These are phyloP conservation scores for Lytechinus variegatus DNA, from an alignment of 35 echinoderm and acorn worm species.

Conservation along the genomic window DNA sequence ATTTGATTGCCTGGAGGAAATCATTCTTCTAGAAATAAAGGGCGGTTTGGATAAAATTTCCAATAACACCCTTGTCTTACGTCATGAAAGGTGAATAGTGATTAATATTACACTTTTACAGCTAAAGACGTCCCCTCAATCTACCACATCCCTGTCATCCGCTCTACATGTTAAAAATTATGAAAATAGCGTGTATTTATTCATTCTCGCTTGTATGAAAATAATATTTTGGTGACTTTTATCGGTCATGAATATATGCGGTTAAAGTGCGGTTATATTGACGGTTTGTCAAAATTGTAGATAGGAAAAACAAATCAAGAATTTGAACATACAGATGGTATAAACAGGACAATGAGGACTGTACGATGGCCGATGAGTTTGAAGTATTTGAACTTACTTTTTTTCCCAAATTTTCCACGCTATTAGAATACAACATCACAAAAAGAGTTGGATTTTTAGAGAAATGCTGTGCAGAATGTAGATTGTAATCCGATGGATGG, in stretches of 20 bases:
- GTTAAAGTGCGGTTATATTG: not conserved
- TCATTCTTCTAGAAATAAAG: not conserved
- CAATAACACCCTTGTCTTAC: not conserved
- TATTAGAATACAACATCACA: not conserved
- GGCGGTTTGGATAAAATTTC: not conserved
- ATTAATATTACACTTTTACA: not conserved
- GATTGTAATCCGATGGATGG: too few relatives aligned
- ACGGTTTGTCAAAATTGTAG: not conserved
- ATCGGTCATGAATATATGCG: not conserved
- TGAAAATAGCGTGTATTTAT: not conserved
- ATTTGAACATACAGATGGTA: not conserved
- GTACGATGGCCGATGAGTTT: not conserved
- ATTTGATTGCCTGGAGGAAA: not conserved
- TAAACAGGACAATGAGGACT: not conserved
- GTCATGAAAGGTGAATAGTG: not conserved
- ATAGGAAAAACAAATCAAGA: not conserved
- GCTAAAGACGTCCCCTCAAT: too few relatives aligned
- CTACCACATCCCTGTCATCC: not conserved
- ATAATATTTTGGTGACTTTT: not conserved
- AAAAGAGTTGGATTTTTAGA: not conserved
- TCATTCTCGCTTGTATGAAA: not conserved
- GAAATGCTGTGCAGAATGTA: too few relatives aligned
- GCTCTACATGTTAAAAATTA: not conserved
- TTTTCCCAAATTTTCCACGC: not conserved
- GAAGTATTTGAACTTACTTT: not conserved